These are phyloP conservation scores for Danio kyathit DNA, from an alignment of 2,797 vertebrate genomes.

Conservation along the genomic window DNA sequence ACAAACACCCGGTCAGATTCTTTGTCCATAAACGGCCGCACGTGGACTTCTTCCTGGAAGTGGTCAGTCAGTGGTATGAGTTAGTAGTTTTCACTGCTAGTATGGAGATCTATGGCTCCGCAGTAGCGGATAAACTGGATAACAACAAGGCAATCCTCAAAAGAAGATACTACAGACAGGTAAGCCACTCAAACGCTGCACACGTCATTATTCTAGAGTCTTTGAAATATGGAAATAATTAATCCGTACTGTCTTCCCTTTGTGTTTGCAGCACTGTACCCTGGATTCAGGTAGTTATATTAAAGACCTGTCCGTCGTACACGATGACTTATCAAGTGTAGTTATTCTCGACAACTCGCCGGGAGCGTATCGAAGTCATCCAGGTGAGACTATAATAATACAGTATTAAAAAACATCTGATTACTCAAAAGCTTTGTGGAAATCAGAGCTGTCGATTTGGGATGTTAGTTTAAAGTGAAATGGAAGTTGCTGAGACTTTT, in stretches of 20 bases:
- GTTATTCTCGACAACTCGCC: slow-evolving; percentile 87
- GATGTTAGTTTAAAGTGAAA: no score
- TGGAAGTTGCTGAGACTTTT: no score
- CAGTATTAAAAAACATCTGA: no score
- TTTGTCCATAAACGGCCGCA: slow-evolving; percentile 87
- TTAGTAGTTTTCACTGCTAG: slow-evolving; percentile 86
- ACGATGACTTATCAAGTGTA: slow-evolving; percentile 84
- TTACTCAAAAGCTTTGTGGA: no score
- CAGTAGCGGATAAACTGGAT: slow-evolving; percentile 84
- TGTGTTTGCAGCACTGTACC: slow-evolving; percentile 80
- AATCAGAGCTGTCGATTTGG: no score
- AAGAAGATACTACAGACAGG: slow-evolving; percentile 85
- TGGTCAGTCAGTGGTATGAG: slow-evolving; percentile 88
- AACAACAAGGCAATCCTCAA: slow-evolving; percentile 82
- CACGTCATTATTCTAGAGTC: neutral
- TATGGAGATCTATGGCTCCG: slow-evolving; percentile 87
- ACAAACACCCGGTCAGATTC: slow-evolving; percentile 84
- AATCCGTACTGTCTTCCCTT: neutral
- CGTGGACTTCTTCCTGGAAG: slow-evolving; percentile 86
- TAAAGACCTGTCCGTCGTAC: slow-evolving; percentile 85
- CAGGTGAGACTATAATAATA: slow-evolving; percentile 72
- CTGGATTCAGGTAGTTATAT: slow-evolving; percentile 87
- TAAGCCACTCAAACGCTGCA: slow-evolving; percentile 49
- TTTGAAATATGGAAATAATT: slow-evolving; percentile 20
- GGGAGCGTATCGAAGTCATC: slow-evolving; percentile 85